Conservation (phyloP, 2,888 invertebrate species). For the Xestobium rufovillosum region DNA sequence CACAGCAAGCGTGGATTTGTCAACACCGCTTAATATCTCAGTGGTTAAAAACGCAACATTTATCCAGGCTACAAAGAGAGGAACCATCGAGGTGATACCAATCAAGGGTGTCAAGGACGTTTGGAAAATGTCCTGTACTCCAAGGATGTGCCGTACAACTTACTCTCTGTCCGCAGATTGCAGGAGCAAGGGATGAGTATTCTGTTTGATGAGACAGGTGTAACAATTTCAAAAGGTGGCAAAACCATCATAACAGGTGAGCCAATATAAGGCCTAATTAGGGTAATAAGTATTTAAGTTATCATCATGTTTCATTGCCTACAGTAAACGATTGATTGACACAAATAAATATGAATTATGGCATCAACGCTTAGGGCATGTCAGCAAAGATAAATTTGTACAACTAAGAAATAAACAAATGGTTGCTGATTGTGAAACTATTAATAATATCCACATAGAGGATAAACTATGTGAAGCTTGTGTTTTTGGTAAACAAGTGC, state of each 20-base stretch:
- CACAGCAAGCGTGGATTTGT: too few species aligned
- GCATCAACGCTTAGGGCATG: constrained; percentile 30
- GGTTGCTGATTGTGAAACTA: constrained; percentile 18
- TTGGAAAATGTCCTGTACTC: constrained; percentile 28
- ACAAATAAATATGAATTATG: constrained; percentile 25
- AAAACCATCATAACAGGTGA: constrained; percentile 25
- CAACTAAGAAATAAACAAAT: constrained; percentile 8
- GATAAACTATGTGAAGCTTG: constrained; percentile 14
- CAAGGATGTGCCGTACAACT: constrained; percentile 29
- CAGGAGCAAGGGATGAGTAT: constrained; percentile 29
- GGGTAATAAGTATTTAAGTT: too few species aligned
- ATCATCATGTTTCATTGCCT: too few species aligned
- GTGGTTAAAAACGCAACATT: neutral
- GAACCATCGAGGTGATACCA: constrained; percentile 27
- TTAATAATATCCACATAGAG: constrained; percentile 3
- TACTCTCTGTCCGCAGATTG: constrained; percentile 29
- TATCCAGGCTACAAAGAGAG: constrained; percentile 24
- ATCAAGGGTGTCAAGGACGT: constrained; percentile 20
- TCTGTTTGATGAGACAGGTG: constrained; percentile 28
- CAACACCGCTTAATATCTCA: neutral
- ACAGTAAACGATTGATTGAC: constrained; percentile 8
- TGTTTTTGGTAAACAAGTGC: constrained; percentile 12
- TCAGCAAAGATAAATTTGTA: constrained; percentile 16
- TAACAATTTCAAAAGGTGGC: constrained; percentile 20
- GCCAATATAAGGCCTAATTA: constrained; percentile 21